Evolutionary conservation across 1,140 invertebrate species (phyloP).

Genomic region (Drosophila suzukii): DNA sequence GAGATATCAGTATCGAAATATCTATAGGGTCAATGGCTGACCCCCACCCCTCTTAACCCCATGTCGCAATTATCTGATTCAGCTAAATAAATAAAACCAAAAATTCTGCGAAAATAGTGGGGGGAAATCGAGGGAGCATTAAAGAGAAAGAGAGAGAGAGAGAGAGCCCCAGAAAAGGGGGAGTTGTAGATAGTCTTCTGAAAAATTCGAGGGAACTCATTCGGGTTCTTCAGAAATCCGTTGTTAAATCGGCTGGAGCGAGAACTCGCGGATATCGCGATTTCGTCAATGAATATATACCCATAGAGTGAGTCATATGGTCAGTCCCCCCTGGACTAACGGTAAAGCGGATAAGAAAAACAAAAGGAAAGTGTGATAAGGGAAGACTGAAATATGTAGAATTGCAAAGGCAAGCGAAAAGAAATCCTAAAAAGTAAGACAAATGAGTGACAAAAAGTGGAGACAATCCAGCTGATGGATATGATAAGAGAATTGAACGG

Average conservation of each 20-base stretch:
- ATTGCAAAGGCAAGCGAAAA: slow-evolving; percentile 27
- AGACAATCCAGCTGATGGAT: slow-evolving; percentile 21
- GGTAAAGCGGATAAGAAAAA: slow-evolving; percentile 16
- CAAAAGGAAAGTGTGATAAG: slow-evolving; percentile 57
- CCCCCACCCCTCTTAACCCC: neutral
- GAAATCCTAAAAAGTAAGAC: slow-evolving; percentile 17
- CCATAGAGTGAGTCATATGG: slow-evolving; percentile 50
- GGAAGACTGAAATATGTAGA: slow-evolving; percentile 36
- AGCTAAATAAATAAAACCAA: slow-evolving; percentile 36
- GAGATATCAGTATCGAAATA: slow-evolving; percentile 6
- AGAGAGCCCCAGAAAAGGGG: neutral
- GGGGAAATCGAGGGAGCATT: neutral
- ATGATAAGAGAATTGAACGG: slow-evolving; percentile 14
- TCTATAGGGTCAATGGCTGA: slow-evolving; percentile 48
- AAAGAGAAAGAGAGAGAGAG: no score
- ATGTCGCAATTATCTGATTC: slow-evolving; percentile 23
- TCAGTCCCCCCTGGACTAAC: slow-evolving; percentile 20
- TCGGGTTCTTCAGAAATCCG: slow-evolving; percentile 11
- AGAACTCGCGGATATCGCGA: slow-evolving; percentile 1
- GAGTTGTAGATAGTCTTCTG: neutral
- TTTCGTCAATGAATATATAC: slow-evolving; percentile 47
- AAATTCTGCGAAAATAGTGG: slow-evolving; percentile 51
- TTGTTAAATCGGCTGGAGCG: slow-evolving; percentile 1
- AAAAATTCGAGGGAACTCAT: slow-evolving; percentile 10
- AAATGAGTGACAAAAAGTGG: slow-evolving; percentile 42